phyloP scores from a whole-genome alignment of 2,113 vertebrate genomes.

The Tilapia sparmanii region DNA sequence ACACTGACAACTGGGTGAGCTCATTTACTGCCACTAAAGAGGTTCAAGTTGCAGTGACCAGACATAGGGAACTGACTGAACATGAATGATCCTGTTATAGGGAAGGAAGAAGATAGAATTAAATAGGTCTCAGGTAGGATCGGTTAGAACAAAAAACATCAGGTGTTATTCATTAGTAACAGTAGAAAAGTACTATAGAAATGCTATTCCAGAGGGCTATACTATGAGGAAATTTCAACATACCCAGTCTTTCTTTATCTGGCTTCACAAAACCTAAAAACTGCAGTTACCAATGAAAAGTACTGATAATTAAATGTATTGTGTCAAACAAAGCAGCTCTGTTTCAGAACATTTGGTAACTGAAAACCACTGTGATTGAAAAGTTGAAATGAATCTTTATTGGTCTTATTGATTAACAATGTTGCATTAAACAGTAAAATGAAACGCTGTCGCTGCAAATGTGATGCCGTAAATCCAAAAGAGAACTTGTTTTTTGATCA shows the following conservation, averaged over 20 bases:
- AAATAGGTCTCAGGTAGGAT: not conserved
- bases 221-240: not conserved
- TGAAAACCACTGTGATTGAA: not conserved
- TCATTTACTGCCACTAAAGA: not conserved
- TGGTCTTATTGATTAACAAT: not conserved
- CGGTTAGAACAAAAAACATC: not conserved
- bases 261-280: not conserved
- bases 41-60: not conserved
- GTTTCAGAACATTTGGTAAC: not conserved
- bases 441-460: not conserved
- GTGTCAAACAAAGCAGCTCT: not conserved
- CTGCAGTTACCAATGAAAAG: not conserved
- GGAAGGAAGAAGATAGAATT: not conserved
- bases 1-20: constrained; percentile 88
- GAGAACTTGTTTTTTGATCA: not conserved
- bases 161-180: not conserved
- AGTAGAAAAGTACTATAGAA: not conserved
- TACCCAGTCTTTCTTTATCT: not conserved
- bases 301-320: not conserved
- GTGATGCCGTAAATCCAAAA: not conserved
- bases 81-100: not conserved
- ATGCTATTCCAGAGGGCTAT: not conserved
- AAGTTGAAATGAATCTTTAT: not conserved
- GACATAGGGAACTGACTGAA: not conserved
- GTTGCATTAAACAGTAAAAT: not conserved